These are phyloP conservation scores for Ctena decussata DNA, from an alignment of 2,888 invertebrate genomes.

Conservation along the genomic window DNA sequence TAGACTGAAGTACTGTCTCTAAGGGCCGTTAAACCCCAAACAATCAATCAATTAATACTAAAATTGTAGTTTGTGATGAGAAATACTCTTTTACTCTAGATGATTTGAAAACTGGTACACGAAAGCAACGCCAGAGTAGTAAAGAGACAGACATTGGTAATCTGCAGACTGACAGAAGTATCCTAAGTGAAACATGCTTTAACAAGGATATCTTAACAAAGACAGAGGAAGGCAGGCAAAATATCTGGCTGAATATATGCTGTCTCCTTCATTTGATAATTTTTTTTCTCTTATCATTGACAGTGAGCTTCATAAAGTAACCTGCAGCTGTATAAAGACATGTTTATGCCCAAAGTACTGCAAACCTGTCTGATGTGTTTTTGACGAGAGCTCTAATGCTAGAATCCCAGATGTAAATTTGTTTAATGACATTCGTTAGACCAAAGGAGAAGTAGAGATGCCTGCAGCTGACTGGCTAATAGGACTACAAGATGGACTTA, in stretches of 20 bases:
- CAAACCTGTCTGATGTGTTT: background rate
- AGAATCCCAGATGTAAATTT: too few species aligned
- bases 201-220: constrained; percentile 26
- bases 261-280: background rate
- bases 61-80: background rate
- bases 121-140: background rate
- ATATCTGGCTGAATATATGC: constrained; percentile 28
- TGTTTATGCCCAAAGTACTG: background rate
- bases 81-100: background rate
- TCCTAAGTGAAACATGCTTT: background rate
- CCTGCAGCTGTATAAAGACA: background rate
- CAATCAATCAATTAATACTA: too few species aligned
- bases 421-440: too few species aligned
- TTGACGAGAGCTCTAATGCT: too few species aligned
- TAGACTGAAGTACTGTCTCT: too few species aligned
- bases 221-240: constrained; percentile 30
- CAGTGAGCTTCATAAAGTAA: constrained; percentile 9
- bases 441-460: background rate
- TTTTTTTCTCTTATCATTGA: background rate
- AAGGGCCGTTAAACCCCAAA: too few species aligned
- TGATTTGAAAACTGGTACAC: background rate
- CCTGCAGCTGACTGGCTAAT: background rate
- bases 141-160: constrained; percentile 22
- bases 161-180: constrained; percentile 26
- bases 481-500: background rate